These are phyloP conservation scores for Aspidiotus destructor DNA, from an alignment of 2,888 invertebrate species.

Conservation along the genomic window DNA sequence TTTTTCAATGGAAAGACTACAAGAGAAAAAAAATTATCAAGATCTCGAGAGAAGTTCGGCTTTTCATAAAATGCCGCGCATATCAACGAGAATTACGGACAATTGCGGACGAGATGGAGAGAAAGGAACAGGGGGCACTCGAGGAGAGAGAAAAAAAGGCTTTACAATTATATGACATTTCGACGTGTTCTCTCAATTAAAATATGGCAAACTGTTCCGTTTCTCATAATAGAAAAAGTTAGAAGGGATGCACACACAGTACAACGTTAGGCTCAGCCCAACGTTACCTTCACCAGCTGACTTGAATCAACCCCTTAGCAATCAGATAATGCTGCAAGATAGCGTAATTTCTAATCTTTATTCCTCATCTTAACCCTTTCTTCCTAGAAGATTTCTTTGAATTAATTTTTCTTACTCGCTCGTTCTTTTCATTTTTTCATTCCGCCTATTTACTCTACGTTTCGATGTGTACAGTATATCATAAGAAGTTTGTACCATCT, in stretches of 20 bases:
- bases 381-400: constrained; percentile 21
- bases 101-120: constrained; percentile 5
- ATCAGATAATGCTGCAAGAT: constrained; percentile 26
- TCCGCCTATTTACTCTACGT: constrained; percentile 8
- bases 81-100: constrained; percentile 8
- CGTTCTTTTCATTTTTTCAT: not conserved
- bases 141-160: constrained; percentile 12
- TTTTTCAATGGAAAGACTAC: constrained; percentile 7
- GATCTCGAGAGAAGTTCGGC: constrained; percentile 26
- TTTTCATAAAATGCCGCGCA: constrained; percentile 25
- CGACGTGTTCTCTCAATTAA: constrained; percentile 30
- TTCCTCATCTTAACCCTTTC: constrained; percentile 30
- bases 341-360: constrained; percentile 19
- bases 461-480: constrained; percentile 8
- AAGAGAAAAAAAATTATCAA: constrained; percentile 21
- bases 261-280: not conserved
- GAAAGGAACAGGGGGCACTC: constrained; percentile 3
- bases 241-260: not conserved
- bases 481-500: no score
- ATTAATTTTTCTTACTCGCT: constrained; percentile 9
- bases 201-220: constrained; percentile 30
- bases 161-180: constrained; percentile 29
- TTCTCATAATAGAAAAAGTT: constrained; percentile 21
- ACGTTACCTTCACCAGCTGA: constrained; percentile 27
- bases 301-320: constrained; percentile 25